A percentile compares a stretch with the other conserved stretches of the same genome.
These are phyloP conservation scores for Heliconius eleuchia DNA, from an alignment of 1,140 invertebrate species.

Conservation along the genomic window DNA sequence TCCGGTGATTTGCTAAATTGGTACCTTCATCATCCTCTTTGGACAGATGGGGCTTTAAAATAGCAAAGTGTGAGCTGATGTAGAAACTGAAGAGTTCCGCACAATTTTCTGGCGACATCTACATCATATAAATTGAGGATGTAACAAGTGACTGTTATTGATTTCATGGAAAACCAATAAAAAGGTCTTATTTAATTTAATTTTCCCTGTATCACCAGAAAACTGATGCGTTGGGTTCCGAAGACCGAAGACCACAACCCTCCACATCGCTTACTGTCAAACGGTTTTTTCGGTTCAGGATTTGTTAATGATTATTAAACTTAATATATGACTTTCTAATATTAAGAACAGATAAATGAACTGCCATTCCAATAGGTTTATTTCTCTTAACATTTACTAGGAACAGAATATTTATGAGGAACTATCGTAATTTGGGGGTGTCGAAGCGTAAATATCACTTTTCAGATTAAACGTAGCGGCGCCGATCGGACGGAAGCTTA, in stretches of 20 bases:
- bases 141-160: too few species aligned
- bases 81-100: neutral
- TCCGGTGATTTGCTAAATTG: conserved; percentile 8
- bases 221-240: too few species aligned
- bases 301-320: too few species aligned
- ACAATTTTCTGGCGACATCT: neutral
- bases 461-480: conserved; percentile 27
- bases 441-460: conserved; percentile 13
- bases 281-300: too few species aligned
- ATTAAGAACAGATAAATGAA: neutral
- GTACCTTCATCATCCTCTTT: neutral
- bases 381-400: conserved; percentile 15
- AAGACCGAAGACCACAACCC: too few species aligned
- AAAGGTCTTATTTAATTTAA: too few species aligned
- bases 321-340: too few species aligned
- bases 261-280: too few species aligned
- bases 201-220: too few species aligned
- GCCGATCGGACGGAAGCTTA: conserved; percentile 27
- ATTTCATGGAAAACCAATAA: too few species aligned
- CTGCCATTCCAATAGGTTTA: neutral
- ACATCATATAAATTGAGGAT: too few species aligned
- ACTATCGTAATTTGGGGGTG: conserved; percentile 10
- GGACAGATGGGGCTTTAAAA: neutral
- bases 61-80: neutral
- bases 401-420: conserved; percentile 5